These are phyloP conservation scores for Noctua janthina DNA, from an alignment of 2,888 invertebrate species.

Conservation along the genomic window DNA sequence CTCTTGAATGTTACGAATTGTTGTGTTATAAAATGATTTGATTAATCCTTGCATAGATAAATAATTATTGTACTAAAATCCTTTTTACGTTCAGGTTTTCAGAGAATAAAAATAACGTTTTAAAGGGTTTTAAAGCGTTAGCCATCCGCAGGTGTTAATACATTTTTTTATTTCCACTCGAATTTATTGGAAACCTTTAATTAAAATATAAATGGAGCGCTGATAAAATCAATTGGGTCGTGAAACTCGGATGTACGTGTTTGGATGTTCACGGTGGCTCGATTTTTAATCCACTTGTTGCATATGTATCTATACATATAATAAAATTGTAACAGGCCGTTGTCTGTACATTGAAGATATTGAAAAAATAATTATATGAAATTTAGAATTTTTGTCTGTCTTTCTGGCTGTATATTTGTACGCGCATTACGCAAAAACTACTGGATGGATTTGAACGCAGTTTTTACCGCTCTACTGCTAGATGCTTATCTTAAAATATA, in stretches of 20 bases:
- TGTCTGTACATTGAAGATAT: too few species aligned
- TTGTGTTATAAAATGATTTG: not conserved
- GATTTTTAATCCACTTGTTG: not conserved
- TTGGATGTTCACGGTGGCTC: not conserved
- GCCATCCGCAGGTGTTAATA: not conserved
- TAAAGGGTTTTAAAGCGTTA: not conserved
- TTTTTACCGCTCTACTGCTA: too few species aligned
- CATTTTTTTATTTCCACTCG: not conserved
- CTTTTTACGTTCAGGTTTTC: not conserved
- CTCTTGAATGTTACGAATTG: too few species aligned
- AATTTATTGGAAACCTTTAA: not conserved
- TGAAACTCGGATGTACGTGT: not conserved
- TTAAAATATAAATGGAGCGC: slow-evolving; percentile 5
- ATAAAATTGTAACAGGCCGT: too few species aligned
- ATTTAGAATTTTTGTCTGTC: too few species aligned
- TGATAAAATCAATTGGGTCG: slow-evolving; percentile 22
- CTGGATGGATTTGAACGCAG: too few species aligned
- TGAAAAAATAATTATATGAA: too few species aligned
- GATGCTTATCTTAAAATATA: too few species aligned
- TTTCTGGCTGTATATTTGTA: too few species aligned
- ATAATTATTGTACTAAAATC: not conserved
- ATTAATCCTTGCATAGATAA: not conserved
- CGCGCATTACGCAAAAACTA: too few species aligned
- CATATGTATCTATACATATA: too few species aligned
- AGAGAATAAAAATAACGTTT: not conserved